These are phyloP conservation scores for Schizopygopsis pylzovi DNA, from an alignment of 2,797 vertebrate genomes.

Conservation along the genomic window DNA sequence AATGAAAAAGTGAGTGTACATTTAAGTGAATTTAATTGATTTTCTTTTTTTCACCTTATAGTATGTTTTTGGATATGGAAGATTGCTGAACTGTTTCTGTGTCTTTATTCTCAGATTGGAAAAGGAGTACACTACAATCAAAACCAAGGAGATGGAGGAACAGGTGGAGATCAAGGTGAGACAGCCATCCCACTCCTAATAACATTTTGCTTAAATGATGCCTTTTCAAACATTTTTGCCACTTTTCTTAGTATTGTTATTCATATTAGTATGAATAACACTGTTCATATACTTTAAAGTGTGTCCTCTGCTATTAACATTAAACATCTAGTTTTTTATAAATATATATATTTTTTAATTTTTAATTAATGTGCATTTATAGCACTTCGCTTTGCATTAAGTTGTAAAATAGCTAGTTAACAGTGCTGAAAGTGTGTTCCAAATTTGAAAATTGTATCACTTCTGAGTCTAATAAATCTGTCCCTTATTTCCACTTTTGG, in stretches of 20 bases:
- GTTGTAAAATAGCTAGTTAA: neutral
- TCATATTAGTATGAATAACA: neutral
- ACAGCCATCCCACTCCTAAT: too few species aligned
- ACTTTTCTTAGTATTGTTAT: neutral
- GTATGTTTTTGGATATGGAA: neutral
- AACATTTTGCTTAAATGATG: neutral
- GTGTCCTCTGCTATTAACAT: neutral
- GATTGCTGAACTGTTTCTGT: neutral
- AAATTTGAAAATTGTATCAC: neutral
- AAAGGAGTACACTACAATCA: slow-evolving; percentile 99
- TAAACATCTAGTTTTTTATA: neutral
- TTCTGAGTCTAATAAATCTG: neutral
- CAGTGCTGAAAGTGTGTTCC: neutral
- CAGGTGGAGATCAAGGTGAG: slow-evolving; percentile 99
- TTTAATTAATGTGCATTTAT: too few species aligned
- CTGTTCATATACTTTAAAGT: too few species aligned
- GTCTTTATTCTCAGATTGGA: slow-evolving; percentile 83
- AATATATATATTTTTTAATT: too few species aligned
- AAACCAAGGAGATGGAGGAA: slow-evolving; percentile 99
- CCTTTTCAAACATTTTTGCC: neutral
- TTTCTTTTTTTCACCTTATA: neutral
- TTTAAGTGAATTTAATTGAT: neutral
- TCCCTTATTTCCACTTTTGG: neutral
- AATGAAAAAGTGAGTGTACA: slow-evolving; percentile 95
- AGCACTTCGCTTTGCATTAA: neutral